Evolutionary conservation across 2,888 invertebrate genomes (phyloP).

Genomic region (Steinernema hermaphroditum): DNA sequence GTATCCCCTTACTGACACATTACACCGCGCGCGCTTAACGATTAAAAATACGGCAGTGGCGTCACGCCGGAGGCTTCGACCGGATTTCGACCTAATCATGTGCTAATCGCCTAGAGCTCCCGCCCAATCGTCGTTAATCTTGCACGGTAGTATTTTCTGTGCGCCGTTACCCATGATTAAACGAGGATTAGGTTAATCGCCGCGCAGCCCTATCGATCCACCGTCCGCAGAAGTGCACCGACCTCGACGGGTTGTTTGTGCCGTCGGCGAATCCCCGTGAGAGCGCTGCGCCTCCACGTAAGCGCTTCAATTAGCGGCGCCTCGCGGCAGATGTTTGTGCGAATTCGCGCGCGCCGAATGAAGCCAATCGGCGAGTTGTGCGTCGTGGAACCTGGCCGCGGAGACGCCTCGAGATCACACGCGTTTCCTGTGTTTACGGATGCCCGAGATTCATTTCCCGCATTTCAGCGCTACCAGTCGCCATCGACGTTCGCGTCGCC

Average conservation of each 20-base stretch:
- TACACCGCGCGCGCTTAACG: neutral
- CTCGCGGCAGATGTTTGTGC: neutral
- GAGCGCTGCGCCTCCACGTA: neutral
- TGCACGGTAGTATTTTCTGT: neutral
- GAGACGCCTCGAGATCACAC: neutral
- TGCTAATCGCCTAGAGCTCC: neutral
- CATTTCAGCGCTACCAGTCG: neutral
- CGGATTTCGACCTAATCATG: neutral
- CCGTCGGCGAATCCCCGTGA: neutral
- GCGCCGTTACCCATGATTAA: conserved; percentile 10
- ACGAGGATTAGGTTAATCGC: neutral
- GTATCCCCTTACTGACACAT: neutral
- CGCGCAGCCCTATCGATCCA: neutral
- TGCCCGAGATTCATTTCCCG: neutral
- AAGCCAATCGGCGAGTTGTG: neutral
- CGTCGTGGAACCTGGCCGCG: neutral
- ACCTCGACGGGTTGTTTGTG: neutral
- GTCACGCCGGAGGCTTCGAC: neutral
- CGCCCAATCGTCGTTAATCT: neutral
- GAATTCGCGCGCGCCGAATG: neutral
- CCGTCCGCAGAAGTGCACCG: neutral
- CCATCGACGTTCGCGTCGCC: neutral
- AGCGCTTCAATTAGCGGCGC: neutral
- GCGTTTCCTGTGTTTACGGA: neutral
- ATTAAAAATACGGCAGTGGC: neutral